Evolutionary conservation across 2,113 vertebrate species (phyloP), one percentile per base, ranked within the genome.

Genomic region (Epinephelus moara): DNA sequence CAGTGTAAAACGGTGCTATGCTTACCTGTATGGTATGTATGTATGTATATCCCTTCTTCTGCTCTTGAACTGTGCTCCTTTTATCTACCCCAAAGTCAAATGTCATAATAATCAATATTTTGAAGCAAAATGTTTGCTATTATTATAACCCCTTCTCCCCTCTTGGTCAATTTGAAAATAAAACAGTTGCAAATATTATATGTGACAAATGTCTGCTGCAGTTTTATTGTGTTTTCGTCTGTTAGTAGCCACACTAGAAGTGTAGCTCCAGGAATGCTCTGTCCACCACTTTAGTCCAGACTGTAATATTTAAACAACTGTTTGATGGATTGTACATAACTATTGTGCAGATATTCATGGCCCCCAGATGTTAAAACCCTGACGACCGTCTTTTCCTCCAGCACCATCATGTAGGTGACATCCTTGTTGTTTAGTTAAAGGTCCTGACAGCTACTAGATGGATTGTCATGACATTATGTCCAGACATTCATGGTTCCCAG

Each of bases 1-100:
- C 89, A 89, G 85, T 94, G 93, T 95, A 86, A 93, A 91, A 89
- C 23, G 91, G 93, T 93, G 94, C 94, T 94, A 93, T 91, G 93
- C 93, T 93, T 91, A 90, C 91, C 85, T 93, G 88, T 93, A 93
- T 91, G 42, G 42, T 45, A 45, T 91, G 90, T 92, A 91, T 88
- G 85, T 90, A 89, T 93, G 90, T 93, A 85, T 91, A 90, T 88
- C 76, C 87, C 77, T 78, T 80, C 57, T 86, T 85, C 79, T 93
- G 91, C 92, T 92, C 90, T 92, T 88, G 69, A 90, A 89, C 90
- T 94, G 92, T 93, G 90, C 87, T 91, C 93, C 92, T 92, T 70
- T 91, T 90, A 93, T 93, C 87, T 92, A 87, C 85, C 91, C 93
- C 88, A 91, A 93, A 91, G 92, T 94, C 79, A 88, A 92, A 92